phyloP scores from a whole-genome alignment of 2,888 invertebrate genomes.

The Synanthedon tipuliformis region DNA sequence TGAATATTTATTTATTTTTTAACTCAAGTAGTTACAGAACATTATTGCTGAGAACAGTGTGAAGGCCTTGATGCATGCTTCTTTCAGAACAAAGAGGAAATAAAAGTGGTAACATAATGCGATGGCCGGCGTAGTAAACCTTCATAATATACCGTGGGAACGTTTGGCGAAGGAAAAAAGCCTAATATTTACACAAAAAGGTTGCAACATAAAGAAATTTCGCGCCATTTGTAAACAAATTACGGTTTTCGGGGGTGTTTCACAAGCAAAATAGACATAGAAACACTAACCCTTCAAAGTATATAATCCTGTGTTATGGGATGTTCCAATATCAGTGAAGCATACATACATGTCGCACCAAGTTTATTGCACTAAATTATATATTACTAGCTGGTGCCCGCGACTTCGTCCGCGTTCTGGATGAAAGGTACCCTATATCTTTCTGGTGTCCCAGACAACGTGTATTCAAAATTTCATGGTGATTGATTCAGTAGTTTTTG shows the following conservation, averaged over 20 bases:
- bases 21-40: too few relatives aligned
- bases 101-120: neutral
- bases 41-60: too few relatives aligned
- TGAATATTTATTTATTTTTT: too few relatives aligned
- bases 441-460: too few relatives aligned
- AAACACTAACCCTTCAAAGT: slow-evolving; percentile 5
- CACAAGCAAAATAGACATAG: slow-evolving; percentile 12
- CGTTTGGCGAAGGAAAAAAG: slow-evolving; percentile 15
- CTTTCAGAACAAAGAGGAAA: neutral
- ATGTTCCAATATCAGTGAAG: neutral
- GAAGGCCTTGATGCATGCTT: too few relatives aligned
- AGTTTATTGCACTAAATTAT: too few relatives aligned
- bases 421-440: too few relatives aligned
- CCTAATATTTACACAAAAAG: slow-evolving; percentile 25
- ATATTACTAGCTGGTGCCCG: too few relatives aligned
- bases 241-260: slow-evolving; percentile 12
- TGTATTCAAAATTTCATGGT: too few relatives aligned
- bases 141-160: slow-evolving; percentile 20
- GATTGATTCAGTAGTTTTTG: too few relatives aligned
- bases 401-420: too few relatives aligned
- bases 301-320: neutral
- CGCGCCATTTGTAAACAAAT: slow-evolving; percentile 38
- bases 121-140: slow-evolving; percentile 9
- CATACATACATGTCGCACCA: too few relatives aligned
- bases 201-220: slow-evolving; percentile 35